Base-by-base conservation (phyloP, 2,113 vertebrate species). In the Chiloscyllium plagiosum region DNA sequence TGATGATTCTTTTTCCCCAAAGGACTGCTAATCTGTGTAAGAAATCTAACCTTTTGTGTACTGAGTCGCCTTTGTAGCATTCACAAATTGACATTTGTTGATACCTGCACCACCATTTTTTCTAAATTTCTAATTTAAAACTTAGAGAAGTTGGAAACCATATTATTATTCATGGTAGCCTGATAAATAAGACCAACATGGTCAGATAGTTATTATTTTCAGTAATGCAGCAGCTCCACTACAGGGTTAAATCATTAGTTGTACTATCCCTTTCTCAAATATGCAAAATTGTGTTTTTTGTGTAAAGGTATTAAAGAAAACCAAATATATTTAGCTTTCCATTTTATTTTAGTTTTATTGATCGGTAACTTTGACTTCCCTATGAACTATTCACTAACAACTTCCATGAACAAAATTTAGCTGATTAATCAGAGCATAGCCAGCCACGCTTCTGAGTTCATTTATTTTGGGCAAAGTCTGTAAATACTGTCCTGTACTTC, bases 401-500 rank as follows among this genome's bases (percentile, higher is more conserved):
- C 20, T 22, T 68, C 70, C 70, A 72, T 72, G 13, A 22, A 50
- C 94, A 95, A 8, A 42, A 76, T 72, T 95, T 47, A 95, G 13
- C 22, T 95, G 47, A 37, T 95, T 72, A 29, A 15, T 72, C 93
- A 69, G 42, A 37, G 42, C 26, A 19, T 72, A 72, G 68, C 68
- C 68, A 72, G 65, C 42, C 33, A 24, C 42, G 29, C 12, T 95
- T 95, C 69, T 76, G 42, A 72, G 26, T 24, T 29, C 37, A 50
- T 15, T 95, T 13, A 72, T 95, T 50, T 90, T 72, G 68, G 37
- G 33, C 66, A 76, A 29, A 3, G 24, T 95, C 72, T 72, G 42
- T 72, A 95, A 95, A 95, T 69, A 69, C 66, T 90, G 52, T 61
- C 37, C 65, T 95, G 68, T 95, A 52, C 94, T 72, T 95, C 93